A percentile compares a stretch with the other conserved stretches of the same genome.
phyloP scores from a whole-genome alignment of 2,888 invertebrate species.

The Lasius platythorax region DNA sequence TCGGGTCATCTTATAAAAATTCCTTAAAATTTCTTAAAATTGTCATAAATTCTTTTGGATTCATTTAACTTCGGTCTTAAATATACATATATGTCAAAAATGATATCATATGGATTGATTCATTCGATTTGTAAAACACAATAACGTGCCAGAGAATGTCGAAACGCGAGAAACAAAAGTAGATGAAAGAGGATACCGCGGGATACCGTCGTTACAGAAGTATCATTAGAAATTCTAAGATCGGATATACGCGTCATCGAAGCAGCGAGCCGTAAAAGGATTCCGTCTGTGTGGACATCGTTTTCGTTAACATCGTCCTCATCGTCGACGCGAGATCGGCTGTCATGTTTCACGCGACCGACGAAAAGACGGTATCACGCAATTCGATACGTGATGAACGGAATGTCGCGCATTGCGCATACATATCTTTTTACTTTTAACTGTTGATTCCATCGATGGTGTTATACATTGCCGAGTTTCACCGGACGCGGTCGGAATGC shows the following conservation, averaged over 20 bases:
- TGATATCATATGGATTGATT: not conserved
- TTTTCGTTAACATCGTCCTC: no score
- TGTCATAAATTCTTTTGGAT: not conserved
- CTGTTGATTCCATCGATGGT: no score
- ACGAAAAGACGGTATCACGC: no score
- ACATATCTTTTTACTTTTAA: no score
- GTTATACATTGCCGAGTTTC: no score
- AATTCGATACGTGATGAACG: no score
- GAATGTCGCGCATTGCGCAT: no score
- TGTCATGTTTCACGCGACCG: no score
- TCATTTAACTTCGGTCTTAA: not conserved
- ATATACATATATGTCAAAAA: not conserved
- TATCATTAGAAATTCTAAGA: conserved; percentile 71
- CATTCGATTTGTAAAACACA: not conserved
- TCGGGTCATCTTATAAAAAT: not conserved
- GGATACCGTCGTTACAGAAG: conserved; percentile 48
- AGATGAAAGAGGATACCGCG: not conserved
- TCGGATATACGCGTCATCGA: conserved; percentile 63
- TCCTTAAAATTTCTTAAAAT: not conserved
- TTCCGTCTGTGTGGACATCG: not conserved
- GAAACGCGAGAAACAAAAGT: not conserved
- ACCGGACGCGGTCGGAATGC: no score
- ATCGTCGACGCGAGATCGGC: no score
- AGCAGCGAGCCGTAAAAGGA: conserved; percentile 56
- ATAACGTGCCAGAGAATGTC: not conserved